These are phyloP conservation scores for Lepilemur septentrionalis DNA, from an alignment of 2,797 vertebrate genomes.

Conservation along the genomic window DNA sequence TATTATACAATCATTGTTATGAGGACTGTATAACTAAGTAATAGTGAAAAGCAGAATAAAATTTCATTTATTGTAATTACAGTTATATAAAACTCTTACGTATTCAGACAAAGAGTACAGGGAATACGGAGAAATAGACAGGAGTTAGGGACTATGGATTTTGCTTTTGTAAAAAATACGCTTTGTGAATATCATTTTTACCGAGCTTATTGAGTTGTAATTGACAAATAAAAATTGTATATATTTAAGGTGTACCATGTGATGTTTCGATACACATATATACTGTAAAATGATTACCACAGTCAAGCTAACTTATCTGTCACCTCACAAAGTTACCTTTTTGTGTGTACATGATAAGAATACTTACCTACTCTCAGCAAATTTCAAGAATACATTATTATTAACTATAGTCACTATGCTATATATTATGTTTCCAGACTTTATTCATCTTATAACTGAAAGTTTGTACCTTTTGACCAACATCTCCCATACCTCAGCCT, in stretches of 20 bases:
- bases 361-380: not conserved
- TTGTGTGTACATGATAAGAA: not conserved
- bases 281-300: too few species aligned
- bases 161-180: not conserved
- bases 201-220: not conserved
- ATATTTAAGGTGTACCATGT: not conserved
- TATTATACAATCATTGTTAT: not conserved
- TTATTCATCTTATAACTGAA: not conserved
- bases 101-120: not conserved
- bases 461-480: not conserved
- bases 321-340: not conserved
- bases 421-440: not conserved
- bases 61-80: constrained; percentile 22
- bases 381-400: not conserved
- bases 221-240: not conserved
- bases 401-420: not conserved
- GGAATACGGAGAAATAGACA: not conserved
- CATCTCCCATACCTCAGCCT: not conserved
- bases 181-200: not conserved
- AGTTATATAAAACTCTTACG: not conserved
- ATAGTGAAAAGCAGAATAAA: constrained; percentile 33
- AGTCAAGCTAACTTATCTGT: too few species aligned
- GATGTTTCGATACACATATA: not conserved
- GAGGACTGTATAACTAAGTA: not conserved
- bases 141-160: not conserved